Percentiles rank a stretch among this genome's conserved stretches.
These are phyloP conservation scores for Siderastrea radians DNA, from an alignment of 92 coral and sea anemone genomes.

Conservation along the genomic window DNA sequence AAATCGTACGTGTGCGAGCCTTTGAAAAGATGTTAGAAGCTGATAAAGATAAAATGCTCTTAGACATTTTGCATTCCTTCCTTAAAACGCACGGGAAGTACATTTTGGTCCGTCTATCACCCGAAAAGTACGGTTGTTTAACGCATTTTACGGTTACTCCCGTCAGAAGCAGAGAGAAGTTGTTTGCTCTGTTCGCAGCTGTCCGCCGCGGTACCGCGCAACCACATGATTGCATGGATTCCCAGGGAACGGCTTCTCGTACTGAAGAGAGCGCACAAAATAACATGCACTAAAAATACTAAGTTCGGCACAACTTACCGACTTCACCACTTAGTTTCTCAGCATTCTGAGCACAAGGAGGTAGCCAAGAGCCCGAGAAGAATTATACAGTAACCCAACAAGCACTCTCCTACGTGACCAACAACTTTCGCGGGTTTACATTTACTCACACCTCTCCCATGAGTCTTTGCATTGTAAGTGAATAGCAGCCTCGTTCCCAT, in stretches of 20 bases:
- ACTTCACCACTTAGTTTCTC: neutral
- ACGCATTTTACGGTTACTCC: too few relatives aligned
- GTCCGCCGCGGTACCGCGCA: too few relatives aligned
- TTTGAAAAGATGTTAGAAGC: neutral
- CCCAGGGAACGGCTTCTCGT: conserved; percentile 2
- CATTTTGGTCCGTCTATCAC: neutral
- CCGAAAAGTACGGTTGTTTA: too few relatives aligned
- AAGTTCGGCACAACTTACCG: neutral
- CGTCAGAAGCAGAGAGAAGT: too few relatives aligned
- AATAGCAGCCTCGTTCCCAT: too few relatives aligned
- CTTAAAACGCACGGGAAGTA: neutral
- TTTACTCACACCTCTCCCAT: conserved; percentile 2
- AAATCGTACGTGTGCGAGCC: too few relatives aligned
- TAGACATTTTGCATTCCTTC: neutral
- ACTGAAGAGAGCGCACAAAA: neutral
- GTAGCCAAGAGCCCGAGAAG: neutral
- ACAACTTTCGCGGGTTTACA: conserved; percentile 4
- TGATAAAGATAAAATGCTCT: neutral
- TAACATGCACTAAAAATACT: neutral
- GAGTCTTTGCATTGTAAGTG: neutral
- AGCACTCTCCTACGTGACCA: too few relatives aligned
- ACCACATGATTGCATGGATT: neutral
- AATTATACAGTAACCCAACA: neutral
- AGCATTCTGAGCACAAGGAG: neutral
- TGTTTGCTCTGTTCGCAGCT: too few relatives aligned